Conservation (phyloP, 2,797 vertebrate genomes). For the Dromococcyx pavoninus region DNA sequence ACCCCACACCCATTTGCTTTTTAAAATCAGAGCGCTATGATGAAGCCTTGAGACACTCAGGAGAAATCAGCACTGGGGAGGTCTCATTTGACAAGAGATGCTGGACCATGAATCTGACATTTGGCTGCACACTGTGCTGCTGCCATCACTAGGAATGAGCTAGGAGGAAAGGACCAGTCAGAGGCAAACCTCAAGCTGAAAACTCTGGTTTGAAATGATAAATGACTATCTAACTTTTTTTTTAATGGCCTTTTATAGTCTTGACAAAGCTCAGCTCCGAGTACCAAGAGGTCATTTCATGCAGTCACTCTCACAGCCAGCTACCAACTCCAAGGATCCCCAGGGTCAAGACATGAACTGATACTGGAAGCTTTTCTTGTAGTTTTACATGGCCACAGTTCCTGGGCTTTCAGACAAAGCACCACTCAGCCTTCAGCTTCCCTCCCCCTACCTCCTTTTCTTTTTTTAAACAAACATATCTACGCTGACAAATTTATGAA, state of each 20-base stretch:
- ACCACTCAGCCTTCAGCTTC: neutral
- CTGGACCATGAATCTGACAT: neutral
- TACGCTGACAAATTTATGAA: neutral
- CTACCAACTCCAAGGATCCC: neutral
- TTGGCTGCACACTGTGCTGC: neutral
- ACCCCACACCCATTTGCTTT: neutral
- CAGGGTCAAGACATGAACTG: neutral
- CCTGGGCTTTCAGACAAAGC: neutral
- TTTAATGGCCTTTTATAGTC: neutral
- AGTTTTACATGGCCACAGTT: neutral
- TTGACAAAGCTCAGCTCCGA: neutral
- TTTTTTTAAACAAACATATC: neutral
- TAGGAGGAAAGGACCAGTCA: neutral
- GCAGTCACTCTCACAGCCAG: neutral
- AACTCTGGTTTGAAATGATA: neutral
- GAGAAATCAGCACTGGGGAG: neutral
- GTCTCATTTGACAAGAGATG: neutral
- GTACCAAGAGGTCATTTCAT: neutral
- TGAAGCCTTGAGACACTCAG: neutral
- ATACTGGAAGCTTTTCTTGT: neutral
- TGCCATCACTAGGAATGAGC: neutral
- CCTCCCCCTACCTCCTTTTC: neutral
- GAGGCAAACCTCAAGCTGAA: neutral
- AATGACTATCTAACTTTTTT: neutral
- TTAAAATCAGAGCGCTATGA: rapidly evolving